Base-by-base conservation (phyloP, 2,113 vertebrate species). In the Silurus meridionalis region DNA sequence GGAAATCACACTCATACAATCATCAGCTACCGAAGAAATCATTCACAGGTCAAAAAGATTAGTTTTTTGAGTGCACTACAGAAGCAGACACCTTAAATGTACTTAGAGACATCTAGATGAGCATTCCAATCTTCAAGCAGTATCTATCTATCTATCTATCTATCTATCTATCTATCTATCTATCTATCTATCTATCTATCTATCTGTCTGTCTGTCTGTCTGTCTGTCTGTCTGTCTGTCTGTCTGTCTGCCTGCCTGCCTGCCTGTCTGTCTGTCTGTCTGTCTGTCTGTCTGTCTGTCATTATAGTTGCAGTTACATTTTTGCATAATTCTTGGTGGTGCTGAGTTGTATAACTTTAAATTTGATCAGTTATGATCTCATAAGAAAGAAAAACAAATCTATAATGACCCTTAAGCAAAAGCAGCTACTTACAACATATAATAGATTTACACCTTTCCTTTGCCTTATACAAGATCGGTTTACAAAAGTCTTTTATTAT, bases 1-100 rank as follows among this genome's bases (percentile, higher is more conserved):
- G 80, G 82, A 84, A 88, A 86, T 87, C 85, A 84, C 87, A 52
- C 71, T 75, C 77, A 66, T 57, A 84, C 78, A 46, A 52, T 88
- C 69, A 78, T 85, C 84, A 64, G 81, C 84, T 85, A 82, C 48
- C 48, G 58, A 48, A 85, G 72, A 87, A 86, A 87, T 87, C 81
- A 85, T 84, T 85, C 60, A 78, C 67, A 53, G 84, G 37, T 60
- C 82, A 66, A 86, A 82, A 87, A 78, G 69, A 55, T 66, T 57
- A 13, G 50, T 75, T 82, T 28, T 78, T 46, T 61, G 23, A 53
- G n/a, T 80, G 64, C 83, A 21, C 69, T 57, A 55, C 48, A 74
- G 50, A 37, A 57, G 37, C 61, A 50, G 85, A 60, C 10, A 46
- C 8, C 13, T 66, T 23, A 10, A 50, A 60, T 55, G 14, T 63